Evolutionary conservation across 2,888 invertebrate species (phyloP).

Genomic region (Thelaira solivaga): DNA sequence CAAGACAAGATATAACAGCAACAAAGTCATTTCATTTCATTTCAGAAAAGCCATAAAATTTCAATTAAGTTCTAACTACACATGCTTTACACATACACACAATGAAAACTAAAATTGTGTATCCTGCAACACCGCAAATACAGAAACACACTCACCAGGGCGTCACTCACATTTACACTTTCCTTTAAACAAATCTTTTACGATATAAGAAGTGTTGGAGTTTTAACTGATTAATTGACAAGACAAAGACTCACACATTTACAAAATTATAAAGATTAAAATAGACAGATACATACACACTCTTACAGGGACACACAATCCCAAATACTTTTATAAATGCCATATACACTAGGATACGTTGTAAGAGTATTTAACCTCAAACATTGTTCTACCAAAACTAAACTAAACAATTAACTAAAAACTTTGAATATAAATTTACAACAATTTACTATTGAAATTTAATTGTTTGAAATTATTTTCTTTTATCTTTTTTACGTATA

Average conservation of each 20-base stretch:
- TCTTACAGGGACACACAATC: no score
- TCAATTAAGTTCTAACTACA: conserved; percentile 56
- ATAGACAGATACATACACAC: no score
- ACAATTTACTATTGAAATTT: conserved; percentile 52
- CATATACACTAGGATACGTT: background rate
- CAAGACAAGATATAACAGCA: background rate
- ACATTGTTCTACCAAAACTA: conserved; percentile 39
- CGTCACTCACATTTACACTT: background rate
- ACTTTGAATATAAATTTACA: conserved; percentile 53
- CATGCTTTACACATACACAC: conserved; percentile 16
- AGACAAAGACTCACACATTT: conserved; percentile 19
- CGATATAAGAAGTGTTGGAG: conserved; percentile 4
- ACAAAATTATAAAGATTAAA: conserved; percentile 3
- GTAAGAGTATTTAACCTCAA: conserved; percentile 20
- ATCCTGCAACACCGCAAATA: background rate
- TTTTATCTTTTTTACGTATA: background rate
- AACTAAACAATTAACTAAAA: conserved; percentile 52
- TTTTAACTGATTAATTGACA: conserved; percentile 51
- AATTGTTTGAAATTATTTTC: conserved; percentile 29
- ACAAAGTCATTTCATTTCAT: conserved; percentile 50
- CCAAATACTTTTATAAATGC: background rate
- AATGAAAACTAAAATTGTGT: background rate
- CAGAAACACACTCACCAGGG: background rate
- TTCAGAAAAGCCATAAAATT: conserved; percentile 59
- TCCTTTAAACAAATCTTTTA: background rate